Percentiles rank a stretch among this genome's conserved stretches.
These are phyloP conservation scores for Sandelia bainsii DNA, from an alignment of 2,797 vertebrate genomes.

Conservation along the genomic window DNA sequence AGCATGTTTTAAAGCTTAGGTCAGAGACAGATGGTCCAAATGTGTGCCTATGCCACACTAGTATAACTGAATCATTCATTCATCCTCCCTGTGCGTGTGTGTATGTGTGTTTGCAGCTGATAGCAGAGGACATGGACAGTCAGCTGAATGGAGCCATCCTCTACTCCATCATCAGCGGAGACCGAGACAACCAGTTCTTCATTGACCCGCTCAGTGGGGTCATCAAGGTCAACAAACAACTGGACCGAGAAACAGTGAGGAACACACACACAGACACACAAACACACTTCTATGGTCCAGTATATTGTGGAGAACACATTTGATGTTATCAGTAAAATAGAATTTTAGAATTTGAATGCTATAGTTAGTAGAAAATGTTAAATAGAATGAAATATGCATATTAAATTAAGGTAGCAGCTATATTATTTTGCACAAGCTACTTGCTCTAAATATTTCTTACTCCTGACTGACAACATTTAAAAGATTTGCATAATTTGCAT, in stretches of 20 bases:
- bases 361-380: neutral
- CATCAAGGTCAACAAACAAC: slow-evolving; percentile 93
- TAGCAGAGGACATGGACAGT: slow-evolving; percentile 95
- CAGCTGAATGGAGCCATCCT: slow-evolving; percentile 89
- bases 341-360: neutral
- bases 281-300: neutral
- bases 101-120: slow-evolving; percentile 80
- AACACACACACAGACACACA: slow-evolving; percentile 11
- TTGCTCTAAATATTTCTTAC: too few relatives aligned
- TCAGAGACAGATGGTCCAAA: neutral
- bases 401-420: neutral
- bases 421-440: too few relatives aligned
- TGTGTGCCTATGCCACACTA: neutral
- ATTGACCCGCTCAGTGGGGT: slow-evolving; percentile 90
- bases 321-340: neutral
- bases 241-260: slow-evolving; percentile 95
- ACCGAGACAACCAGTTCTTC: slow-evolving; percentile 91
- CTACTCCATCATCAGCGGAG: slow-evolving; percentile 93
- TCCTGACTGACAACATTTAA: neutral
- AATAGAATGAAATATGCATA: neutral
- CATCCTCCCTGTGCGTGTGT: neutral
- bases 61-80: neutral
- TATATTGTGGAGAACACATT: neutral
- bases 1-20: too few relatives aligned
- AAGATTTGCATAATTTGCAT: too few relatives aligned